Base-by-base conservation (phyloP, 2,797 vertebrate genomes). In the Scomberomorus guttatus region DNA sequence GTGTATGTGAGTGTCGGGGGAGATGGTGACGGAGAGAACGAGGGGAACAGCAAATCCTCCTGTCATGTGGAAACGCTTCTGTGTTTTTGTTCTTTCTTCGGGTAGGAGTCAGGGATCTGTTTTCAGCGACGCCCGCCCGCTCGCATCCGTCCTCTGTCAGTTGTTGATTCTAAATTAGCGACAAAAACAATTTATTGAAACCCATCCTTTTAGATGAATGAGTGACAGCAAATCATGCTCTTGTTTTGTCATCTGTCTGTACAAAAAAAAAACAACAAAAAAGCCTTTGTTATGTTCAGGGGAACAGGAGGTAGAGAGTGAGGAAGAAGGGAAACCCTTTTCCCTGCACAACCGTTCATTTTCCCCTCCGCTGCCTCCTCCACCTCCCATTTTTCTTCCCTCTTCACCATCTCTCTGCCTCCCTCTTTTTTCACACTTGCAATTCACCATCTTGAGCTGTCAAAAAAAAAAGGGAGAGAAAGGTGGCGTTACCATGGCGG, bases 401-500 rank as follows among this genome's bases (percentile, higher is more conserved):
- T 55, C 57, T 24, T 39, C 20, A 22, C 9, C 25, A 3, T 42
- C 75, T 59, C 58, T 14, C 22, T 27, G 18, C 15, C 39, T 46
- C 34, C 42, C 32, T 79, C 42, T 61, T 56, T 57, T 32, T 81
- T 78, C 58, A 76, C 79, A 80, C 34, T 77, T 68, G 9, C 32
- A 4, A 84, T 85, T 87, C 75, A 83, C 75, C 82, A 77, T 87
- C 76, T 75, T 75, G 24, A 78, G 65, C 68, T 83, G 83, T 88
- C 80, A 84, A 34, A 64, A 71, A 75, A 34, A 75, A 51, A 68
- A 17, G 13, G 56, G 27, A 77, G 54, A 60, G 22, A 79, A 80
- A 72, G 79, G 71, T 86, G 76, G 65, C 34, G 89, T 93, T 92
- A 83, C 91, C 90, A 93, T 93, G 89, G 86, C 39, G 70, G 79